phyloP scores from a whole-genome alignment of 2,797 vertebrate species.

The Crenichthys baileyi region DNA sequence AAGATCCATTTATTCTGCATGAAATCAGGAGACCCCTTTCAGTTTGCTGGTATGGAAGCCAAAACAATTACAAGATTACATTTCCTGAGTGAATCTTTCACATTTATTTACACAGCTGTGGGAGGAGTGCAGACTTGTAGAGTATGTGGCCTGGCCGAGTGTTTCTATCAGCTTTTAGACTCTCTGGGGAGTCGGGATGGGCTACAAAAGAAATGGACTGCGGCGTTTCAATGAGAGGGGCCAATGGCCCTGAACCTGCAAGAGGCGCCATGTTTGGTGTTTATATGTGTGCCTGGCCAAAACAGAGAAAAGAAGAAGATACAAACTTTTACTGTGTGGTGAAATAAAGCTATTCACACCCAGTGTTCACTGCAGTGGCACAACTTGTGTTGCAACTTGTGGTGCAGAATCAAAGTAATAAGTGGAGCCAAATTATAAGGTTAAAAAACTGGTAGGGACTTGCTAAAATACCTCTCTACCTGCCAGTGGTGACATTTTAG shows the following conservation, averaged over 20 bases:
- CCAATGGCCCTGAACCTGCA: conserved; percentile 30
- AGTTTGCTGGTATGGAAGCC: conserved; percentile 43
- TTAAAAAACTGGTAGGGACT: not conserved
- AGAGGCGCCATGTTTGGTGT: conserved; percentile 2
- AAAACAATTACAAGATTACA: conserved; percentile 72
- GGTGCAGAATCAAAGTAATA: conserved; percentile 22
- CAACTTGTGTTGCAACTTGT: conserved; percentile 16
- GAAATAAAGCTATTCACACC: conserved; percentile 25
- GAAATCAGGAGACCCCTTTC: conserved; percentile 23
- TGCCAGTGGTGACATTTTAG: not conserved
- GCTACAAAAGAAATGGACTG: conserved; percentile 57
- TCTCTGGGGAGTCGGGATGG: conserved; percentile 36
- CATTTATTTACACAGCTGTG: conserved; percentile 77
- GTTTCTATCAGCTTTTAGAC: conserved; percentile 57
- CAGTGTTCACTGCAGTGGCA: conserved; percentile 10
- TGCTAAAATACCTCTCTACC: no score
- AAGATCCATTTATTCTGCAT: conserved; percentile 48
- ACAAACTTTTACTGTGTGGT: conserved; percentile 22
- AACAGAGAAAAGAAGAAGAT: conserved; percentile 16
- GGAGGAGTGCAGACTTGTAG: conserved; percentile 30
- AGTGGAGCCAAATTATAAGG: conserved; percentile 20
- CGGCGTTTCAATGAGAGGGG: conserved; percentile 45
- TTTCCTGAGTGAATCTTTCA: conserved; percentile 57
- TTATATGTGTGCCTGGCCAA: conserved; percentile 6
- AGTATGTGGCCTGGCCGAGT: conserved; percentile 36